phyloP scores from a whole-genome alignment of 2,888 invertebrate genomes.

The Chrysotoxum bicinctum region DNA sequence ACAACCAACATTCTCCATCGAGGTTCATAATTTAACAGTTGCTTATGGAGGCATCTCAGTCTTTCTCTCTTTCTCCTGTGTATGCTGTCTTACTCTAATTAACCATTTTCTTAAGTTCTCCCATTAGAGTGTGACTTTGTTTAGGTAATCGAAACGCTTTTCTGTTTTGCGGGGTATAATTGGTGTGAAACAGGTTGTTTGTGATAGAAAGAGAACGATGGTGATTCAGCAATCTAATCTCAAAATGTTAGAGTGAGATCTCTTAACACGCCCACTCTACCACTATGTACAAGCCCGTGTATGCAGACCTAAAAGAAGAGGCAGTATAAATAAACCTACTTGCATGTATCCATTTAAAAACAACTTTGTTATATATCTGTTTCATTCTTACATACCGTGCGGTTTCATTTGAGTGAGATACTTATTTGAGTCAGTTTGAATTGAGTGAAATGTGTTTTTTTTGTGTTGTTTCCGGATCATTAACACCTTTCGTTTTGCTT shows the following conservation, averaged over 20 bases:
- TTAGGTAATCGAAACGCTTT: conserved; percentile 47
- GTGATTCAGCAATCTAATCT: conserved; percentile 36
- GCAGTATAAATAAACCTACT: no score
- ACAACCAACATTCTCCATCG: conserved; percentile 26
- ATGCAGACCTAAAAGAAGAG: background rate
- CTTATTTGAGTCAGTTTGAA: conserved; percentile 20
- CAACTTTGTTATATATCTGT: background rate
- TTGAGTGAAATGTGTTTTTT: background rate
- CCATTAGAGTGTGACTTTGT: conserved; percentile 36
- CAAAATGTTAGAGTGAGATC: background rate
- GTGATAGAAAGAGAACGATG: background rate
- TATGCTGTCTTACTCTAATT: conserved; percentile 27
- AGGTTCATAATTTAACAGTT: conserved; percentile 20
- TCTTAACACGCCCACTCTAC: background rate
- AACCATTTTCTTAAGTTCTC: background rate
- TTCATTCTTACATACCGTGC: background rate
- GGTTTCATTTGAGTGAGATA: conserved; percentile 20
- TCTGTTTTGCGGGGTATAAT: conserved; percentile 29
- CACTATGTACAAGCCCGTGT: no score
- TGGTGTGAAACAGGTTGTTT: background rate
- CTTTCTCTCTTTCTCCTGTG: background rate
- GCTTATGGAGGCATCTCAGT: background rate
- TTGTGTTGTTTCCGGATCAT: conserved; percentile 5
- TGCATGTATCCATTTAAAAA: no score
- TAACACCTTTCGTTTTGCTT: background rate